A percentile compares a stretch with the other conserved stretches of the same genome.
phyloP scores from a whole-genome alignment of 64 coral and sea anemone genomes.

The Actinia equina region DNA sequence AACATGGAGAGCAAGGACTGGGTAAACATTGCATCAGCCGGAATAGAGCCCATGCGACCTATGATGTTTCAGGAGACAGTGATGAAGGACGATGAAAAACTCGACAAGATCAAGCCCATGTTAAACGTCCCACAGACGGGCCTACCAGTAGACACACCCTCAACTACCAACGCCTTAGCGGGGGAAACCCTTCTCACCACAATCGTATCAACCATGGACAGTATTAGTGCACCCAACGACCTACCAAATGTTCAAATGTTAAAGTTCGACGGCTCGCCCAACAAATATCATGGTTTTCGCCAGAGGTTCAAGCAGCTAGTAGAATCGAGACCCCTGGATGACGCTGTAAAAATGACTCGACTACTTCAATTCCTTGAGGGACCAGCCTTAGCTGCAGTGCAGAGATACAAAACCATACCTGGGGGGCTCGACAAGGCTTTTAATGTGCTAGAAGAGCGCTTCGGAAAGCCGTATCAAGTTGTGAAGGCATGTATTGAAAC shows the following conservation, averaged over 20 bases:
- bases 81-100: not conserved
- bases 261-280: constrained; percentile 58
- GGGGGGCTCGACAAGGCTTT: constrained; percentile 35
- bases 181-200: not conserved
- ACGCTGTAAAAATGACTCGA: constrained; percentile 33
- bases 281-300: constrained; percentile 23
- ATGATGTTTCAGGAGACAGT: not conserved
- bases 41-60: not conserved
- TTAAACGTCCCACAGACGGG: not conserved
- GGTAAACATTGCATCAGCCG: not conserved
- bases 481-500: constrained; percentile 9
- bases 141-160: not conserved
- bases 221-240: constrained; percentile 35
- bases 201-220: constrained; percentile 31
- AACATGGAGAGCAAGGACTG: not conserved
- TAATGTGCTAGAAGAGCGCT: constrained; percentile 43
- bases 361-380: constrained; percentile 30
- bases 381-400: not conserved
- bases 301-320: constrained; percentile 21
- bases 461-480: constrained; percentile 51
- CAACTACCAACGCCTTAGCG: not conserved
- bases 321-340: not conserved
- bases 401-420: constrained; percentile 47
- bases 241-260: constrained; percentile 30
- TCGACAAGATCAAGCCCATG: not conserved